These are phyloP conservation scores for Bos taurus DNA, from an alignment of 2,113 vertebrate genomes.

Conservation along the genomic window DNA sequence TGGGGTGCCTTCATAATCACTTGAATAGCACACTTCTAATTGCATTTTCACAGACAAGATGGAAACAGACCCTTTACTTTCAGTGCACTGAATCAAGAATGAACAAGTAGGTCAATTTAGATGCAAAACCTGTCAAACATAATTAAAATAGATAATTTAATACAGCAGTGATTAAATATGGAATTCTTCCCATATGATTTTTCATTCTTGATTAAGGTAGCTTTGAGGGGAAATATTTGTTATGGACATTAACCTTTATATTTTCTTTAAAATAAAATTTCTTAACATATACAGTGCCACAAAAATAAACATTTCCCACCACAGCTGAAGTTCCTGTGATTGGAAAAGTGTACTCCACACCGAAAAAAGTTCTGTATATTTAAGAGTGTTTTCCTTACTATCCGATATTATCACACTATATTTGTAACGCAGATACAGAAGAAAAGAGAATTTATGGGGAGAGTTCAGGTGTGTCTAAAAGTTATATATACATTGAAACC, in stretches of 20 bases:
- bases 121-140: constrained; percentile 71
- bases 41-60: constrained; percentile 64
- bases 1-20: constrained; percentile 65
- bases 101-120: constrained; percentile 77
- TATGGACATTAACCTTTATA: constrained; percentile 80
- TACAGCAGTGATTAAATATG: constrained; percentile 79
- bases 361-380: constrained; percentile 71
- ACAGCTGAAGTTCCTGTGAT: constrained; percentile 81
- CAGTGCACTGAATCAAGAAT: constrained; percentile 77
- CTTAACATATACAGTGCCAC: constrained; percentile 87
- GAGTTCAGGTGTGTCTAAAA: constrained; percentile 84
- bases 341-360: constrained; percentile 80
- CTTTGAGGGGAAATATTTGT: constrained; percentile 73
- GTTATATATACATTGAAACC: constrained; percentile 90
- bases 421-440: constrained; percentile 88
- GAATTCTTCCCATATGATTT: constrained; percentile 72
- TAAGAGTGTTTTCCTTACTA: constrained; percentile 81
- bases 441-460: constrained; percentile 79
- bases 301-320: constrained; percentile 84
- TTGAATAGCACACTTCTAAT: constrained; percentile 60
- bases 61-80: constrained; percentile 78
- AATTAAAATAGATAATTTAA: constrained; percentile 77
- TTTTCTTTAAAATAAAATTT: constrained; percentile 84
- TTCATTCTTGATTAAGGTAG: constrained; percentile 78
- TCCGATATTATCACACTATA: constrained; percentile 78